Base-by-base conservation (phyloP, 2,888 invertebrate genomes). In the Archaeoteleia sp. region DNA sequence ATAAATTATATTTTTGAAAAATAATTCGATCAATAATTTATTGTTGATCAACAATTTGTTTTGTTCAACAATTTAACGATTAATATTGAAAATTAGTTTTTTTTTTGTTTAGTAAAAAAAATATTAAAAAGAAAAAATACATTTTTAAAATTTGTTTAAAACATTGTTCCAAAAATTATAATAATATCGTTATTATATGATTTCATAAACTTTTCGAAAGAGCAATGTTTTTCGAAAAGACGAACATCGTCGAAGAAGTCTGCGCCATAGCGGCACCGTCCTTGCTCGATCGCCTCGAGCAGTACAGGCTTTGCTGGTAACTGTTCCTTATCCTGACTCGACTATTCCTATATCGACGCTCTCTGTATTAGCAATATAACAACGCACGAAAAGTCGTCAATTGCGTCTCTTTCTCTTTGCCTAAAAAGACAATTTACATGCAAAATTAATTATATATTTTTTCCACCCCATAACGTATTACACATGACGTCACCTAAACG, bases 231-330 rank as follows among this genome's bases (percentile, higher is more conserved):
- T 65, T 72, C 55, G 62, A 57, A 57, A 43, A 67, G 66, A 67
- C 66, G 71, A 70, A 61, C 62, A 46, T 53, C 60, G 58, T 54
- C 70, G 67, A 63, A 67, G 45, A 73, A 70, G 74, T 73, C 67
- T 58, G 66, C 68, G 73, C 74, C 74, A 54, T 78, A 79, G 79
- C 79, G 78, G 79, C 77, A 79, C 78, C 74, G 78, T 79, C 79
- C 78, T 79, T 78, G 78, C 76, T 71, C 73, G 75, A 75, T 75
- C 75, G 75, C 79, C 78, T 73, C 70, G 71, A 72, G 79, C 76
- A 61, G 63, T 72, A 70, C 73, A 70, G 71, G 73, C 63, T 67
- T 58, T 58, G 60, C 66, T 70, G 63, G 67, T 76, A 77, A 76
- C 76, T 75, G 74, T 77, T 77, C 72, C 75, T 73, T 77, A 78